Conservation (phyloP, 2,888 invertebrate species). For the Noctuana brunneofusca region DNA sequence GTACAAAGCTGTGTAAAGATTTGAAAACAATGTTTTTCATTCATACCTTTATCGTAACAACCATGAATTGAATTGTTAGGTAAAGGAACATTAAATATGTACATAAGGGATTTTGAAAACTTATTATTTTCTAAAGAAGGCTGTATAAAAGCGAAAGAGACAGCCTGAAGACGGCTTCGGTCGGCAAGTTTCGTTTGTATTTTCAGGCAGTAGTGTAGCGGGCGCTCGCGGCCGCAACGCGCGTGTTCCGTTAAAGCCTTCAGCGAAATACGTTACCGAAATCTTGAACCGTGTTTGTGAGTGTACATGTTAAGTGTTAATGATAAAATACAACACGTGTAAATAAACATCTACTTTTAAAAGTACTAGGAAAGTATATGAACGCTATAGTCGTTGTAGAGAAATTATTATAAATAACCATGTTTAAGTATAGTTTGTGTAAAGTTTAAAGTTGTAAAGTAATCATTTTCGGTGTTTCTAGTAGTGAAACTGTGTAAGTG, state of each 20-base stretch:
- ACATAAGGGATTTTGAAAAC: constrained; percentile 12
- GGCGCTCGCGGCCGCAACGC: constrained; percentile 17
- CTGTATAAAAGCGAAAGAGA: constrained; percentile 43
- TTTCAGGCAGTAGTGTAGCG: constrained; percentile 44
- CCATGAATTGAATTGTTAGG: neutral
- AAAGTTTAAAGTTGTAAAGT: constrained; percentile 19
- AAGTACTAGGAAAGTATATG: neutral
- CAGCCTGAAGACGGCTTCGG: constrained; percentile 31
- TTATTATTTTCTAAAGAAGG: constrained; percentile 38
- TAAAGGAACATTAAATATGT: neutral
- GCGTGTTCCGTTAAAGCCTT: neutral
- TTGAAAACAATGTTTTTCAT: neutral
- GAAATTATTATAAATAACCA: neutral
- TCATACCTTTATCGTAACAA: neutral
- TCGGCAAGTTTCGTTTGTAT: constrained; percentile 36
- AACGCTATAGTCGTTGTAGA: neutral
- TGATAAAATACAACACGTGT: constrained; percentile 8
- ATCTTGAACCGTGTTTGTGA: constrained; percentile 23
- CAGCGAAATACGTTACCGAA: constrained; percentile 10
- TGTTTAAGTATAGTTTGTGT: neutral
- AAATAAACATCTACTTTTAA: neutral
- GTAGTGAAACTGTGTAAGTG: constrained; percentile 8
- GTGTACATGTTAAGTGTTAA: constrained; percentile 13
- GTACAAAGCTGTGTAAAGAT: constrained; percentile 18
- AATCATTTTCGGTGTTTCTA: constrained; percentile 9